A percentile compares a stretch with the other conserved stretches of the same genome.
These are phyloP conservation scores for Mobula birostris DNA, from an alignment of 2,113 vertebrate species.

Conservation along the genomic window DNA sequence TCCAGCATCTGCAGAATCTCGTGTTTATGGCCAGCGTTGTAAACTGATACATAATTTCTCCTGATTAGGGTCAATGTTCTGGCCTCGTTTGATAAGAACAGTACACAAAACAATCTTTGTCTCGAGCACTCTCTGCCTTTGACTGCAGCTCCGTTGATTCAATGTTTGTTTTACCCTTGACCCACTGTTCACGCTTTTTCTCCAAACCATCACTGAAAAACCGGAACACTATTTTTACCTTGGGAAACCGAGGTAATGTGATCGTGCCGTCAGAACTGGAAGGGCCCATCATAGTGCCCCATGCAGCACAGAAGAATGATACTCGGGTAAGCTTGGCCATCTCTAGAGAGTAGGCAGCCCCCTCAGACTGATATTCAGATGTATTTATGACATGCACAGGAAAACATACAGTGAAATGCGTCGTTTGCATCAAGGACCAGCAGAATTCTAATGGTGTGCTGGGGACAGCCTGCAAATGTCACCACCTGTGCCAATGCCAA, in stretches of 20 bases:
- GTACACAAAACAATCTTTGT: too few relatives aligned
- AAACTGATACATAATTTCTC: background rate
- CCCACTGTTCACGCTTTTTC: conserved; percentile 68
- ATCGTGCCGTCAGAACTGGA: conserved; percentile 74
- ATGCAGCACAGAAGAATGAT: conserved; percentile 77
- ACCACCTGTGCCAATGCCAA: too few relatives aligned
- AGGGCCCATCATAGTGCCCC: conserved; percentile 81
- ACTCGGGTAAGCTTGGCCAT: conserved; percentile 53
- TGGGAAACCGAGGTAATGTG: conserved; percentile 76
- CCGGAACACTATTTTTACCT: conserved; percentile 85
- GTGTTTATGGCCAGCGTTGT: background rate
- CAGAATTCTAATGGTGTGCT: too few relatives aligned
- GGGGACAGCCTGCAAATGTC: too few relatives aligned
- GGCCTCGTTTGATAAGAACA: too few relatives aligned
- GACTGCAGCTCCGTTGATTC: background rate
- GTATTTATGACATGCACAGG: too few relatives aligned
- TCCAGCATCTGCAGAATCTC: too few relatives aligned
- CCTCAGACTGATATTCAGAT: too few relatives aligned
- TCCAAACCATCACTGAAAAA: conserved; percentile 81
- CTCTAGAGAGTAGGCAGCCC: too few relatives aligned
- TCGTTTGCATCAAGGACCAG: too few relatives aligned
- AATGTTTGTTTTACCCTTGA: conserved; percentile 45
- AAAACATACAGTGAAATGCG: too few relatives aligned
- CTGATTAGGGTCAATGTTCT: too few relatives aligned
- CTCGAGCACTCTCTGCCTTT: background rate